A percentile compares a stretch with the other conserved stretches of the same genome.
Evolutionary conservation across 2,113 vertebrate genomes (phyloP).

Genomic region (Chamaea fasciata): DNA sequence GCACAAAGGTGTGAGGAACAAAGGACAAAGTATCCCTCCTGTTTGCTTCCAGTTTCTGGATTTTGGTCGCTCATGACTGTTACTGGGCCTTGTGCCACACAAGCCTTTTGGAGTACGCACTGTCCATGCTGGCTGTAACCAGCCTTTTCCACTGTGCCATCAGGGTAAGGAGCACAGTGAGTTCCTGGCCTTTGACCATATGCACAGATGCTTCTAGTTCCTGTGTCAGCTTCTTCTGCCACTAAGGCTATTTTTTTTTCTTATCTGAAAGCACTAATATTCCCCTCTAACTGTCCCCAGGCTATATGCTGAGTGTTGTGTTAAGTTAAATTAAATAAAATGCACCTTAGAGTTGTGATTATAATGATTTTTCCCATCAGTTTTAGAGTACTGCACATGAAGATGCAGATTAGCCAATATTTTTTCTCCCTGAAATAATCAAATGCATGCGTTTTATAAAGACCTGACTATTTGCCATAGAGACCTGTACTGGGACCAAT

Average conservation of each 20-base stretch:
- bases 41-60: not conserved
- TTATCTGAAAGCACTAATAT: not conserved
- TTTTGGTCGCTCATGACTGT: not conserved
- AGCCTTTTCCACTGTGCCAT: not conserved
- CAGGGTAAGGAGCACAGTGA: not conserved
- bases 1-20: not conserved
- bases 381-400: not conserved
- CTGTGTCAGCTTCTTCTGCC: not conserved
- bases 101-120: not conserved
- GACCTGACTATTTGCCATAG: not conserved
- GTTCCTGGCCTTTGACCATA: not conserved
- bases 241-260: not conserved
- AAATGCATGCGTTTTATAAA: not conserved
- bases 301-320: not conserved
- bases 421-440: not conserved
- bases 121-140: not conserved
- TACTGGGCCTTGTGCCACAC: not conserved
- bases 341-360: not conserved
- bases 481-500: accelerated
- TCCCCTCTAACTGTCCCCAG: not conserved
- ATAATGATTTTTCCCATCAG: not conserved
- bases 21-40: not conserved
- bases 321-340: not conserved
- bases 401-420: not conserved
- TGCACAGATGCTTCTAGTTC: not conserved